A percentile compares a stretch with the other conserved stretches of the same genome.
phyloP scores from a whole-genome alignment of 2,888 invertebrate genomes.

The Nipponacmea schrenckii region DNA sequence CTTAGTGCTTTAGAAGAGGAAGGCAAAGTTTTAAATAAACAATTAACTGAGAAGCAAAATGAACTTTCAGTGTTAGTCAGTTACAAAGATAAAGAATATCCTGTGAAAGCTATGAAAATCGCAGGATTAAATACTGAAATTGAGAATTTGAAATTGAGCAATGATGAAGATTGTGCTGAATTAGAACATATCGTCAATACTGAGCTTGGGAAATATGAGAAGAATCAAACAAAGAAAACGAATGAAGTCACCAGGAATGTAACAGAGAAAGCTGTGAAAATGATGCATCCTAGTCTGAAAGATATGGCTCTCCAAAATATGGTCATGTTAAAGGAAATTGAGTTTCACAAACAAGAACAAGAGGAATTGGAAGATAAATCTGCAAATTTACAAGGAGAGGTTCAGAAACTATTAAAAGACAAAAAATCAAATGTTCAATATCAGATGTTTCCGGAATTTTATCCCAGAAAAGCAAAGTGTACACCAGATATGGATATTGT shows the following conservation, averaged over 20 bases:
- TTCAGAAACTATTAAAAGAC: slow-evolving; percentile 47
- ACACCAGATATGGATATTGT: slow-evolving; percentile 66
- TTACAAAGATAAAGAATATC: slow-evolving; percentile 67
- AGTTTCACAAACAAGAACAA: slow-evolving; percentile 56
- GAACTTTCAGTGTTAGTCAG: slow-evolving; percentile 56
- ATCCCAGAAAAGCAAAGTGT: slow-evolving; percentile 58
- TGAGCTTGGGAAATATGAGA: slow-evolving; percentile 59
- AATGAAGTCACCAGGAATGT: slow-evolving; percentile 51
- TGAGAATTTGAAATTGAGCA: slow-evolving; percentile 51
- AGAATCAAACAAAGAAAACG: slow-evolving; percentile 43
- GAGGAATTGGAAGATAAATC: slow-evolving; percentile 46
- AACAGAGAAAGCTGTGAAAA: slow-evolving; percentile 54
- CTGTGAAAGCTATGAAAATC: slow-evolving; percentile 65
- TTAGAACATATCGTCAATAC: slow-evolving; percentile 60
- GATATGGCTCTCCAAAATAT: slow-evolving; percentile 65
- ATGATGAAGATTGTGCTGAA: slow-evolving; percentile 63
- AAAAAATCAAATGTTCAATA: slow-evolving; percentile 59
- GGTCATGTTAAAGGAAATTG: slow-evolving; percentile 65
- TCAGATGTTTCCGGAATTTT: slow-evolving; percentile 66
- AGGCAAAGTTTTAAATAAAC: slow-evolving; percentile 45
- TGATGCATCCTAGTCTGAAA: slow-evolving; percentile 63
- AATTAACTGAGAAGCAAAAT: slow-evolving; percentile 52
- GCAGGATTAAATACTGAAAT: slow-evolving; percentile 62
- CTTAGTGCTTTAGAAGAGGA: slow-evolving; percentile 47
- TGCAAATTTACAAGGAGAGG: slow-evolving; percentile 44